Evolutionary conservation across 1,140 invertebrate species (phyloP).

Genomic region (Neodiprion lecontei): DNA sequence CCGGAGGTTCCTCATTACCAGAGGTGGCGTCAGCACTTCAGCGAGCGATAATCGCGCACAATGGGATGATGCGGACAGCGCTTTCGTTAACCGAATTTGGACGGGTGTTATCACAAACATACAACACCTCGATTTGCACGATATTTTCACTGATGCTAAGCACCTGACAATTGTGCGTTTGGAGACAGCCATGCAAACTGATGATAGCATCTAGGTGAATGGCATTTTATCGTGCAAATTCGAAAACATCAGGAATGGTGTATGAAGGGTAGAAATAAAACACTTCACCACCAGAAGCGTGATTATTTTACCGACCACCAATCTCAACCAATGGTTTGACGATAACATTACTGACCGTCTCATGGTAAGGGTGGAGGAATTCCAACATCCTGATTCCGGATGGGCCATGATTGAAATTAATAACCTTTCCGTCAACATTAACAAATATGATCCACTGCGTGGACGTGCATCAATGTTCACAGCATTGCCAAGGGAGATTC

Average conservation of each 20-base stretch:
- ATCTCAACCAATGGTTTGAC: constrained; percentile 30
- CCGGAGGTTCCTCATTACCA: no score
- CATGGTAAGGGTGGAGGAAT: constrained; percentile 29
- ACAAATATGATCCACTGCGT: constrained; percentile 26
- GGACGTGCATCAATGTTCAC: constrained; percentile 39
- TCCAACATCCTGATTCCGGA: neutral
- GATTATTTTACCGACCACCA: neutral
- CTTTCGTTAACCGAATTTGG: no score
- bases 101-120: no score
- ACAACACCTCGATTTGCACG: constrained; percentile 28
- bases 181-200: constrained; percentile 24
- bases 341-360: constrained; percentile 22
- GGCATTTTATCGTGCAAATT: constrained; percentile 27
- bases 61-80: no score
- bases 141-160: constrained; percentile 30
- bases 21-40: no score
- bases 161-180: constrained; percentile 14
- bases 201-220: constrained; percentile 29
- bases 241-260: constrained; percentile 17
- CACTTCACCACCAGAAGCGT: constrained; percentile 29
- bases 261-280: constrained; percentile 25
- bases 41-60: no score
- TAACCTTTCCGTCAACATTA: no score
- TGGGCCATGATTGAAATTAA: constrained; percentile 14
- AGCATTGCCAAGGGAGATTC: constrained; percentile 42